Base-by-base conservation (phyloP, 2,888 invertebrate genomes). In the Eilema caniola region DNA sequence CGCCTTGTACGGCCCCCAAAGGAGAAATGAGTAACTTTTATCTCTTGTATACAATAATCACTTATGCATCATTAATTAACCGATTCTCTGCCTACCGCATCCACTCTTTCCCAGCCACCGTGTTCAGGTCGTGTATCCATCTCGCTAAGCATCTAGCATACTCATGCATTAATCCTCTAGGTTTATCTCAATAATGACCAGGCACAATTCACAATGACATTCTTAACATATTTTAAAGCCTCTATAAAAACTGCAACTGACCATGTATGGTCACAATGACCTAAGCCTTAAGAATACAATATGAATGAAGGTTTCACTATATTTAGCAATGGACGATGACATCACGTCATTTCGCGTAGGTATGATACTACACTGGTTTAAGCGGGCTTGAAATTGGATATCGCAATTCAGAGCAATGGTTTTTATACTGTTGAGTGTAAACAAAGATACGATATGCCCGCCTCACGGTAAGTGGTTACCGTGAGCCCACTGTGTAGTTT, bases 251-350 rank as follows among this genome's bases (percentile, higher is more conserved):
- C 62, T 62, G 62, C 62, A 62, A 16, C 41, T 41, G 41, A 20
- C 62, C 41, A 41, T 41, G 62, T 62, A 62, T 41, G 25, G 62
- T 25, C 62, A 37, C 67, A 62, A 25, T 67, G 37, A 62, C 67
- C 53, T 56, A 20, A 20, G 25, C 62, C 25, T 62, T 41, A 41
- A 62, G 41, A 41, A 41, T 16, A 12, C 14, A 24, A 24, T 25
- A 41, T 41, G 41, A 37, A 41, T 62, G 41, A 62, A 41, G 62
- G 41, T 41, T 33, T 20, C 0, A 28, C 70, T 62, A 70, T 66
- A 70, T 70, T 62, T 66, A 64, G 66, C 37, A 70, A 69, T 28
- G 69, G 74, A n/a, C 31, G 28, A 69, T 80, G 80, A 80, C 82
- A 79, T 80, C 80, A 80, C 67, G 20, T n/a, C 62, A 61, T 66